Evolutionary conservation across 2,888 invertebrate genomes (phyloP).

Genomic region (Cynaeus angustus): DNA sequence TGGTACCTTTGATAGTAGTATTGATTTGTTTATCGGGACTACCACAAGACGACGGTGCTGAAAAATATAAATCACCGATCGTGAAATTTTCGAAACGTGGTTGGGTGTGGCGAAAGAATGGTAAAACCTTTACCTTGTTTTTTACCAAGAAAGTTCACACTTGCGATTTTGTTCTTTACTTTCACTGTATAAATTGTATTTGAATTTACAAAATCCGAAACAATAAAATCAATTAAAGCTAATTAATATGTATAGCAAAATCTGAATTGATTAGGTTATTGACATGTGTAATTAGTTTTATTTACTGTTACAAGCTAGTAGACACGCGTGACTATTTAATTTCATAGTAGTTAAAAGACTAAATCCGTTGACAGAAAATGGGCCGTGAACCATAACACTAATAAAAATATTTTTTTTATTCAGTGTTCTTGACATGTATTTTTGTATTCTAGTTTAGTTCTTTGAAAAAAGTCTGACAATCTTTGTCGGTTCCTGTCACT

Average conservation of each 20-base stretch:
- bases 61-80: conserved; percentile 1
- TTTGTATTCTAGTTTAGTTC: neutral
- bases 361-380: conserved; percentile 14
- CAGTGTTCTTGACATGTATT: neutral
- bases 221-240: neutral
- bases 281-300: conserved; percentile 16
- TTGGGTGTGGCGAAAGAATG: conserved; percentile 36
- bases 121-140: conserved; percentile 9
- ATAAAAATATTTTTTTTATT: neutral
- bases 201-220: neutral
- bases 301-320: conserved; percentile 12
- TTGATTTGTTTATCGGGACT: conserved; percentile 90
- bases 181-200: conserved; percentile 4
- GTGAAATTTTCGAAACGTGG: conserved; percentile 23
- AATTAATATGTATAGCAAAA: conserved; percentile 11
- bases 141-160: conserved; percentile 44
- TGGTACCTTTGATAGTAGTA: conserved; percentile 84
- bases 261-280: conserved; percentile 13
- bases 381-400: conserved; percentile 15
- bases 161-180: conserved; percentile 13
- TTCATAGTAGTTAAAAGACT: conserved; percentile 13
- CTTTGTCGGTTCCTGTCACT: neutral
- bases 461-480: conserved; percentile 15
- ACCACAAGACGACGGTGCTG: conserved; percentile 89
- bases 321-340: conserved; percentile 14